Evolutionary conservation across 2,797 vertebrate species (phyloP).

Genomic region (Diplodus puntazzo): DNA sequence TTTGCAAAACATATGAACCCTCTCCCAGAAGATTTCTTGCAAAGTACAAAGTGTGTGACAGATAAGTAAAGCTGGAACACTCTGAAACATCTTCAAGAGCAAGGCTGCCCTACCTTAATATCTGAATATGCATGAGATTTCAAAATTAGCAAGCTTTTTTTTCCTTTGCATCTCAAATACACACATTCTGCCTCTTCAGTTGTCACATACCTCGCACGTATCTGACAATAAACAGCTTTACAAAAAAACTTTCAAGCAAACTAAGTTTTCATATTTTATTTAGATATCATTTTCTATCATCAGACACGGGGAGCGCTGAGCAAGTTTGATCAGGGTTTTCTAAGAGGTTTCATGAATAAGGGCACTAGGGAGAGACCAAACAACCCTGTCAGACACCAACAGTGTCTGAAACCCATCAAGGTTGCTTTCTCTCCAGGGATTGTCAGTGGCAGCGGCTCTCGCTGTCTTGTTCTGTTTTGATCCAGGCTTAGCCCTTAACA

Average conservation of each 20-base stretch:
- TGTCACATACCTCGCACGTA: constrained; percentile 54
- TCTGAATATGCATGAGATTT: constrained; percentile 77
- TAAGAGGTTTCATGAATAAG: constrained; percentile 60
- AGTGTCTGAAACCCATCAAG: constrained; percentile 75
- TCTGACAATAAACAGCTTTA: constrained; percentile 61
- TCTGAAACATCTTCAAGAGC: constrained; percentile 59
- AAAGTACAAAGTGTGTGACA: constrained; percentile 67
- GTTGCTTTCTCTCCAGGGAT: constrained; percentile 71
- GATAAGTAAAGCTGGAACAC: constrained; percentile 64
- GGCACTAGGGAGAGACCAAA: constrained; percentile 61
- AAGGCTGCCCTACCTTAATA: constrained; percentile 53
- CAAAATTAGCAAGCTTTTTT: constrained; percentile 56
- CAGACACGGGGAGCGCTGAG: constrained; percentile 34
- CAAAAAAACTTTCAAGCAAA: constrained; percentile 42
- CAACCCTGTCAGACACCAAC: constrained; percentile 69
- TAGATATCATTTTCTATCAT: constrained; percentile 68
- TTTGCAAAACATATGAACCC: constrained; percentile 63
- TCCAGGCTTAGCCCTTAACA: constrained; percentile 69
- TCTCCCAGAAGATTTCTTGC: constrained; percentile 53
- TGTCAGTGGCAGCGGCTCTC: constrained; percentile 60
- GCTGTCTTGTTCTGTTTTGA: constrained; percentile 73
- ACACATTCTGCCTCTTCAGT: constrained; percentile 44
- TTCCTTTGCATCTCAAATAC: constrained; percentile 49
- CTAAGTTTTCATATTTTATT: constrained; percentile 69
- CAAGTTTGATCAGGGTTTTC: constrained; percentile 55